Evolutionary conservation across 2,113 vertebrate genomes (phyloP), one percentile per base, ranked within the genome.

Genomic region (Notothenia rossii): DNA sequence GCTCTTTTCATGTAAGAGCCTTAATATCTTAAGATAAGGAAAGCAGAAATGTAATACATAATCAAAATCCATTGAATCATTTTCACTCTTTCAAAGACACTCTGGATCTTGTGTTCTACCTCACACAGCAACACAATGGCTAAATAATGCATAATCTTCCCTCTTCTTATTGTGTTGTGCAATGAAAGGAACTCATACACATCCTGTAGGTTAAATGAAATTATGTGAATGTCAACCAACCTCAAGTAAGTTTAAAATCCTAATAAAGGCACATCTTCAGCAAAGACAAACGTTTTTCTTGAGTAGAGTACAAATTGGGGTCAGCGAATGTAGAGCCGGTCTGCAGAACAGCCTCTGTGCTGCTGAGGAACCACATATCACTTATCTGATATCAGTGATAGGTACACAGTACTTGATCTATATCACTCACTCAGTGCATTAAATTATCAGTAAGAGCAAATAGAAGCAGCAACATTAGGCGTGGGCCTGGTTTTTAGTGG

Each of bases 381-480:
- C 61, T 80, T 50, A 81, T 65, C 33, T 58, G 80, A 75, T n/a
- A 61, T 82, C 72, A 54, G 81, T 56, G 69, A 67, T 81, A 85
- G 85, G 83, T 40, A 45, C 72, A 82, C 76, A 75, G 83, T 72
- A 61, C 12, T 66, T 18, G 20, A 55, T 66, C 79, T 68, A 72
- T 72, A 83, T 65, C 82, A 53, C 56, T 73, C 70, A 77, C 56
- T 73, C 70, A 77, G 69, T 70, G 75, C 72, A 86, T 87, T 80
- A 82, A 89, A 68, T 65, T 20, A 77, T 64, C 86, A 78, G 81
- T 56, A 29, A 61, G 75, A 85, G 91, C 87, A 80, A 79, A 89
- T 8, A 86, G 59, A 73, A 55, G 86, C 88, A 75, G 81, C 84
- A 83, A 84, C 88, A 90, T 82, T 79, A 93, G 92, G 90, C 84